A percentile compares a stretch with the other conserved stretches of the same genome.
These are phyloP conservation scores for Protonemura montana DNA, from an alignment of 2,888 invertebrate species.

Conservation along the genomic window DNA sequence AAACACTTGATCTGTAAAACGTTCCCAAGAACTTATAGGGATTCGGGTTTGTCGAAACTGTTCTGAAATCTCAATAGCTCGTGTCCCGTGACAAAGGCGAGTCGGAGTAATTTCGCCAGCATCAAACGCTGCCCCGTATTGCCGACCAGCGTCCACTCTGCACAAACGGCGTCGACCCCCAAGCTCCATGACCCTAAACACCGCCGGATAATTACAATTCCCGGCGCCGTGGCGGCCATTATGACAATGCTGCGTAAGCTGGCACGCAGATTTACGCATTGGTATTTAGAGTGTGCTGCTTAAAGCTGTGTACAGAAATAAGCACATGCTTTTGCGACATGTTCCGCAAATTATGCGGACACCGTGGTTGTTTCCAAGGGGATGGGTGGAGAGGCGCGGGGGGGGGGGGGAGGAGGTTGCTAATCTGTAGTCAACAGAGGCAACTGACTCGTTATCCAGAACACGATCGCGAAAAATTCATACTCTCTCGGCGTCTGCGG, in stretches of 20 bases:
- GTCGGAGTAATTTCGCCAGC: too few species aligned
- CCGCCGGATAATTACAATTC: not conserved
- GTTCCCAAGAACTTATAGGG: not conserved
- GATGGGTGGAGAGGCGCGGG: too few species aligned
- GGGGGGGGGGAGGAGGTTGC: not conserved
- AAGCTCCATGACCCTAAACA: not conserved
- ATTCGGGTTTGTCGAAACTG: not conserved
- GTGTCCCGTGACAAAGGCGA: too few species aligned
- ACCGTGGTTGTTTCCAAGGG: too few species aligned
- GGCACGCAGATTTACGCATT: not conserved
- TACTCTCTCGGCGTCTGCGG: not conserved
- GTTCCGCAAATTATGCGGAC: not conserved
- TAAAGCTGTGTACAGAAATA: too few species aligned
- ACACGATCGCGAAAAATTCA: slow-evolving; percentile 26
- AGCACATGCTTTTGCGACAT: not conserved
- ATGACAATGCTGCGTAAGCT: not conserved
- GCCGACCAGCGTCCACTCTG: not conserved
- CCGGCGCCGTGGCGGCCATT: not conserved
- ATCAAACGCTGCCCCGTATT: too few species aligned
- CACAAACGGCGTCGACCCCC: not conserved
- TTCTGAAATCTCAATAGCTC: not conserved
- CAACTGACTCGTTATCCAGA: not conserved
- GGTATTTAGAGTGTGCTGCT: not conserved
- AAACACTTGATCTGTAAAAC: not conserved
- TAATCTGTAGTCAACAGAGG: slow-evolving; percentile 9